Conservation (phyloP, 2,797 vertebrate genomes). For the Thalassophryne amazonica region DNA sequence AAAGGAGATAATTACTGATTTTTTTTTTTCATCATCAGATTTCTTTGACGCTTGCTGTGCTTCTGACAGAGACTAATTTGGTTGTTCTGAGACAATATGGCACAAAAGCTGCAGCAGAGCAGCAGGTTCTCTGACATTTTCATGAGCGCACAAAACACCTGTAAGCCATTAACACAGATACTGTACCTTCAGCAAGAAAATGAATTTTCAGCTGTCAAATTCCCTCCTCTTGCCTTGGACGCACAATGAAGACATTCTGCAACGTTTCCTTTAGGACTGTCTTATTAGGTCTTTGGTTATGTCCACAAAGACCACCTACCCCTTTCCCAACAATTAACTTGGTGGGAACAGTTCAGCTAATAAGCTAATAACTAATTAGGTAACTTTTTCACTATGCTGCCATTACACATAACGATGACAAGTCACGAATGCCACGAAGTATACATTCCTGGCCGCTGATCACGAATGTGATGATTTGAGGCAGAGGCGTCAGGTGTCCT, state of each 20-base stretch:
- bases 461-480: too few species aligned
- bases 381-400: too few species aligned
- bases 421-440: too few species aligned
- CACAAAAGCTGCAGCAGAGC: not conserved
- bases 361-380: too few species aligned
- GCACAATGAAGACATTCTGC: not conserved
- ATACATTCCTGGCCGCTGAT: too few species aligned
- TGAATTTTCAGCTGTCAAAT: not conserved
- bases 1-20: not conserved
- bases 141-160: not conserved
- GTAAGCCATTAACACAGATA: slow-evolving; percentile 1
- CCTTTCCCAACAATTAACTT: too few species aligned
- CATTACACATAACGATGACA: too few species aligned
- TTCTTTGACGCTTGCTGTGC: not conserved
- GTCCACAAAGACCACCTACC: too few species aligned
- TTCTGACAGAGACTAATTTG: slow-evolving; percentile 2
- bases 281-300: too few species aligned
- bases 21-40: not conserved
- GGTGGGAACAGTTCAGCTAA: too few species aligned
- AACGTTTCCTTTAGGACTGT: too few species aligned
- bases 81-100: slow-evolving; percentile 5
- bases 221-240: not conserved
- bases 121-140: slow-evolving; percentile 6
- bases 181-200: not conserved
- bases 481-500: too few species aligned